Evolutionary conservation across 2,113 vertebrate species (phyloP).

Genomic region (Myrmophylax atrothorax): DNA sequence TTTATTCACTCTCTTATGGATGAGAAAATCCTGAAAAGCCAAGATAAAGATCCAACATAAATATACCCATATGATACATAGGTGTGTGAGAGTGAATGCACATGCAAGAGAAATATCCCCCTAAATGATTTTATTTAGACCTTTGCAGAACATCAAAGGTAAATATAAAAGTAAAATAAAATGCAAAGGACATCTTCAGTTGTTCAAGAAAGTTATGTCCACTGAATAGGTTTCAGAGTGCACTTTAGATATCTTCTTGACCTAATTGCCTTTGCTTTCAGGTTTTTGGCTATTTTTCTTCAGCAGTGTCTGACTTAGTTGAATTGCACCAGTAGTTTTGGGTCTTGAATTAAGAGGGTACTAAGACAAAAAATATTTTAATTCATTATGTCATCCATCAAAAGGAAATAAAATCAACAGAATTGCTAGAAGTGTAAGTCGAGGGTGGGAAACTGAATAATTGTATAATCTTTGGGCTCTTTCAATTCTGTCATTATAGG

Average conservation of each 20-base stretch:
- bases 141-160: neutral
- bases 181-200: neutral
- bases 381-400: neutral
- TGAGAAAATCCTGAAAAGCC: neutral
- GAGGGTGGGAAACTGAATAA: neutral
- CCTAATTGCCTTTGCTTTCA: neutral
- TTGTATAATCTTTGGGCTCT: neutral
- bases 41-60: neutral
- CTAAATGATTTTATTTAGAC: neutral
- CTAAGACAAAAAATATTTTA: neutral
- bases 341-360: neutral
- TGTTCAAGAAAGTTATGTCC: neutral
- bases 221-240: neutral
- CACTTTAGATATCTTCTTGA: neutral
- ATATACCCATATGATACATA: neutral
- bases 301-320: neutral
- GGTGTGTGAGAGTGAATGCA: neutral
- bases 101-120: neutral
- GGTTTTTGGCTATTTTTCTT: neutral
- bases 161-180: neutral
- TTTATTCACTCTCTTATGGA: neutral
- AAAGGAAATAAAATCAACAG: neutral
- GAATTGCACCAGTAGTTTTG: neutral
- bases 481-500: neutral
- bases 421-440: neutral